Conservation (phyloP, 2,113 vertebrate species). For the mouse (Mus musculus) region DNA sequence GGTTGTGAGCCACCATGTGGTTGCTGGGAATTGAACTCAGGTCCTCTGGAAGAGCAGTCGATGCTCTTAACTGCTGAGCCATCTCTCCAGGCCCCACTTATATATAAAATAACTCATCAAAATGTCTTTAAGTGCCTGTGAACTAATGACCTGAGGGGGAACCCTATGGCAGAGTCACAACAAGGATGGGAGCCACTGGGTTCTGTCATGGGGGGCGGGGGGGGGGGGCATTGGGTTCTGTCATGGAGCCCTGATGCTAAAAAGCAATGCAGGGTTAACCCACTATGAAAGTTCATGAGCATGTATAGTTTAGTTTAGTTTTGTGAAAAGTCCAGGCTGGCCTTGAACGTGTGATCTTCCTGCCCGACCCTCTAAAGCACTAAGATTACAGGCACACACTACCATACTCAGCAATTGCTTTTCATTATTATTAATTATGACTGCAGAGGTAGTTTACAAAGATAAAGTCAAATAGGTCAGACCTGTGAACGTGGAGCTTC, state of each 20-base stretch:
- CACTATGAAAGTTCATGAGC: background rate
- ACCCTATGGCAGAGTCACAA: too few relatives aligned
- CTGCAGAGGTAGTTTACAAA: background rate
- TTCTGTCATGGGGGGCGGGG: too few relatives aligned
- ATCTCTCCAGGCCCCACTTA: too few relatives aligned
- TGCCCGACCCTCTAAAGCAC: background rate
- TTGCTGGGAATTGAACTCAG: too few relatives aligned
- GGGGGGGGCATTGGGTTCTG: background rate
- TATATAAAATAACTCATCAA: background rate
- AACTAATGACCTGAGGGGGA: background rate
- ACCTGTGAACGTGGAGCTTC: slow-evolving; percentile 24
- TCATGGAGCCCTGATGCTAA: background rate
- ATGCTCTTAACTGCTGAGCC: too few relatives aligned
- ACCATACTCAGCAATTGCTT: background rate
- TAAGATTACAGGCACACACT: background rate
- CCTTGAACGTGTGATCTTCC: background rate
- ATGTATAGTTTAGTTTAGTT: background rate
- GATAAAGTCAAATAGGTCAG: slow-evolving; percentile 6
- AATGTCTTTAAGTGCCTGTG: background rate
- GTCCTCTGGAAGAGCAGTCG: too few relatives aligned
- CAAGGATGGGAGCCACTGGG: background rate
- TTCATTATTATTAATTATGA: background rate
- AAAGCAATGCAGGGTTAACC: background rate
- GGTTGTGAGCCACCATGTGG: too few relatives aligned
- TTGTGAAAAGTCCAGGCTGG: background rate